phyloP scores from a whole-genome alignment of 2,888 invertebrate species.

The Adela reaumurella region DNA sequence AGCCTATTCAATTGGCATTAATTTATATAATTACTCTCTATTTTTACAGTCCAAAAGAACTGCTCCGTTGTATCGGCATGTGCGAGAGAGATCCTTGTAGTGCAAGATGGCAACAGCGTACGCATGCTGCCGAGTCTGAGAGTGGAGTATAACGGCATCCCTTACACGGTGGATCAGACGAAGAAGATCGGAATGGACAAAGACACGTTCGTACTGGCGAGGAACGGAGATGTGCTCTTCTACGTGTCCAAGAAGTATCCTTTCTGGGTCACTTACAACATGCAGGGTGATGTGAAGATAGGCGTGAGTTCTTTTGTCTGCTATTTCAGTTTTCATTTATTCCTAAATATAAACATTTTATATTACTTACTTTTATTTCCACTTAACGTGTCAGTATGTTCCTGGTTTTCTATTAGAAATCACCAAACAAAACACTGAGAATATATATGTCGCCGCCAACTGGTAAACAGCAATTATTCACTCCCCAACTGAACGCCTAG shows the following conservation, averaged over 20 bases:
- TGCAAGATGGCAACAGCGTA: constrained; percentile 56
- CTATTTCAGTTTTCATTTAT: no score
- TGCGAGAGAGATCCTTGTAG: constrained; percentile 60
- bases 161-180: constrained; percentile 57
- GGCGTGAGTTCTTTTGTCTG: constrained; percentile 47
- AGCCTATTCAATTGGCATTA: no score
- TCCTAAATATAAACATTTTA: no score
- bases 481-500: no score
- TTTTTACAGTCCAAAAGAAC: constrained; percentile 57
- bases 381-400: no score
- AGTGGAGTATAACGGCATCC: constrained; percentile 65
- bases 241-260: constrained; percentile 68
- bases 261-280: constrained; percentile 70
- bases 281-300: constrained; percentile 65
- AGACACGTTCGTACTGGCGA: constrained; percentile 63
- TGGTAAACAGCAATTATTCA: no score
- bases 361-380: no score
- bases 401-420: no score
- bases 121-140: constrained; percentile 61
- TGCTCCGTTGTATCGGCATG: constrained; percentile 59
- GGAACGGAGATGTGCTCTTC: constrained; percentile 65
- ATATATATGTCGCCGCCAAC: no score
- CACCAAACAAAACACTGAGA: no score
- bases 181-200: constrained; percentile 59
- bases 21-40: constrained; percentile 3